These are phyloP conservation scores for Chondrilla cf. caribensis DNA, from an alignment of 37 sponge, comb jelly and placozoan genomes.

Conservation along the genomic window DNA sequence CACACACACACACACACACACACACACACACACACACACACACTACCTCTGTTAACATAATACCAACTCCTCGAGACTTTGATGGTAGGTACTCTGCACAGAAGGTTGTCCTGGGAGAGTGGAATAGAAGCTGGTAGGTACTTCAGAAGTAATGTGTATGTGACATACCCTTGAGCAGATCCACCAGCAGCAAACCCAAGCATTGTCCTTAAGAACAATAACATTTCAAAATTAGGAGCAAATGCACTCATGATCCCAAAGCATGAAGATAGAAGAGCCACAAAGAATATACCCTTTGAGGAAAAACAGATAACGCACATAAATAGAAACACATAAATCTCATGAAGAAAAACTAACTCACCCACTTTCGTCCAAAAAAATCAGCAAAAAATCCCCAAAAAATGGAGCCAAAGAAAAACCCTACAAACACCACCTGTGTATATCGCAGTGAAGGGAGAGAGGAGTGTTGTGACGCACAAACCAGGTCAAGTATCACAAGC, in stretches of 20 bases:
- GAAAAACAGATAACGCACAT: neutral
- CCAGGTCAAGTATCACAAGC: no score
- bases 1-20: no score
- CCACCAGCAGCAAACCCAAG: slow-evolving; percentile 30
- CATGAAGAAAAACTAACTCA: neutral
- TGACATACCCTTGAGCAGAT: slow-evolving; percentile 27
- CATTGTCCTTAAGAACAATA: slow-evolving; percentile 25
- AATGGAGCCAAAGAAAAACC: slow-evolving; percentile 57
- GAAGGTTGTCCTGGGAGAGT: slow-evolving; percentile 47
- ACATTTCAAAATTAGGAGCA: slow-evolving; percentile 14
- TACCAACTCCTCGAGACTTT: slow-evolving; percentile 32
- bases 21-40: slow-evolving; percentile 10
- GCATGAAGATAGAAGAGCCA: neutral
- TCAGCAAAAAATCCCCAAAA: slow-evolving; percentile 57
- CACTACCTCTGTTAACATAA: neutral
- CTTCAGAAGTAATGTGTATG: neutral
- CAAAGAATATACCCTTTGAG: slow-evolving; percentile 19
- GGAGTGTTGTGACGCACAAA: no score
- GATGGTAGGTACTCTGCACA: slow-evolving; percentile 64
- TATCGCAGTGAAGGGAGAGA: neutral
- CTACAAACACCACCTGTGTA: slow-evolving; percentile 66
- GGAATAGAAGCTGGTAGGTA: neutral
- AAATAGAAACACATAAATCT: neutral
- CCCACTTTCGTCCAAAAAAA: slow-evolving; percentile 49
- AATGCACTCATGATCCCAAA: slow-evolving; percentile 43